Base-by-base conservation (phyloP, 2,113 vertebrate genomes). In the Callipepla californica region DNA sequence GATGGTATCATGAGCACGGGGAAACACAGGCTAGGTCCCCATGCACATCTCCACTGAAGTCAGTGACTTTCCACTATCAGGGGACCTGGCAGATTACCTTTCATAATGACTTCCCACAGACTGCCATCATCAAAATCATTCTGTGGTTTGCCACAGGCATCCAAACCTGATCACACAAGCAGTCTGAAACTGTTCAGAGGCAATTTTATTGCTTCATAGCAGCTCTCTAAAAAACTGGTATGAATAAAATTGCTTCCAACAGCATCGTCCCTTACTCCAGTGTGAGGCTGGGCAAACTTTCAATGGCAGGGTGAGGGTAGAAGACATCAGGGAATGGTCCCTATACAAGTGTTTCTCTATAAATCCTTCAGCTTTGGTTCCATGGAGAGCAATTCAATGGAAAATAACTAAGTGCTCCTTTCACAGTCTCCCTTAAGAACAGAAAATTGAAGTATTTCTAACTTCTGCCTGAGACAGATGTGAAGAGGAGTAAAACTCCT, bases 331-430 rank as follows among this genome's bases (percentile, higher is more conserved):
- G n/a, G 45, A 68, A 26, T 17, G 21, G 66, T 48, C n/a, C 34
- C 66, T 34, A 8, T 67, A 42, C 5, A 32, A 19, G 36, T 67
- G 26, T 78, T 92, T 83, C 38, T 65, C 36, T 19, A 30, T 32
- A 57, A 19, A 18, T 57, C 30, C 14, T 57, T 75, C 47, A 62
- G 25, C 3, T 10, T 87, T 15, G 21, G 17, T 8, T 51, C 22
- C 84, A 9, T 55, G 57, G 22, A 84, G 74, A 81, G 21, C 16
- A 84, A 40, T 44, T 65, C 36, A n/a, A 5, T 18, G 15, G n/a
- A 89, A 92, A 85, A 95, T 38, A 90, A 89, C 25, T 13, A 84
- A 91, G 30, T 36, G 51, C 63, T 81, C 44, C 5, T 57, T 82
- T 36, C n/a, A 44, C 19, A n/a, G 6, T 40, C 6, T 85, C 15